phyloP scores from a whole-genome alignment of 2,113 vertebrate genomes.

The Chlamydotis undulata region DNA sequence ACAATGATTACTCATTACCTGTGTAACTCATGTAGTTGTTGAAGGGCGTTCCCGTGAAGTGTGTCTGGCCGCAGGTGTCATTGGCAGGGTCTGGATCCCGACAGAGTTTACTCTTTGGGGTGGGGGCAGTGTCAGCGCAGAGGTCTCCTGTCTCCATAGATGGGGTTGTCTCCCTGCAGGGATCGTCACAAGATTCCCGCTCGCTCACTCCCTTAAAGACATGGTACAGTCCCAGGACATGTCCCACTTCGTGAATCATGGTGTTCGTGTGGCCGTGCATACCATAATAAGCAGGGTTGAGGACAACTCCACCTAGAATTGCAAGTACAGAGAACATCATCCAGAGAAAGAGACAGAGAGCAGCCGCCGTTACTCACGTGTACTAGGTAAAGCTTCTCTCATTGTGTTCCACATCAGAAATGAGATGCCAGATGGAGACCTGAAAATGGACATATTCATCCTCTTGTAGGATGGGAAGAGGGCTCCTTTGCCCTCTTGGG shows the following conservation, averaged over 20 bases:
- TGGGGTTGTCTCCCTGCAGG: slow-evolving; percentile 88
- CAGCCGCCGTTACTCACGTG: background rate
- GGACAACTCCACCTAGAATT: slow-evolving; percentile 90
- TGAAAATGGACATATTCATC: background rate
- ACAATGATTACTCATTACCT: slow-evolving; percentile 49
- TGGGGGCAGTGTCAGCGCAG: slow-evolving; percentile 93
- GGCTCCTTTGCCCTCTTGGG: background rate
- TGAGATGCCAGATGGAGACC: background rate
- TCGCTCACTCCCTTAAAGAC: slow-evolving; percentile 98
- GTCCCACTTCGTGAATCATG: slow-evolving; percentile 91
- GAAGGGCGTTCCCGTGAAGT: slow-evolving; percentile 88
- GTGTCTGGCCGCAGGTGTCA: slow-evolving; percentile 85
- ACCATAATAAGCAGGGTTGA: slow-evolving; percentile 94
- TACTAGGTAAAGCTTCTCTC: background rate
- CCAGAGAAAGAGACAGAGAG: background rate
- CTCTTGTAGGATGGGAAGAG: background rate
- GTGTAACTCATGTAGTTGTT: slow-evolving; percentile 99
- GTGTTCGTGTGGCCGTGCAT: slow-evolving; percentile 88
- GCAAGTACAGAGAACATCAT: background rate
- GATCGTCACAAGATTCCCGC: slow-evolving; percentile 93
- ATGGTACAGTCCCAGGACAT: slow-evolving; percentile 92
- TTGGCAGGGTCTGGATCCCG: slow-evolving; percentile 87
- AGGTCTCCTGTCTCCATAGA: slow-evolving; percentile 98
- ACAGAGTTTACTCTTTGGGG: slow-evolving; percentile 91
- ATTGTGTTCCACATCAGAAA: background rate